Conservation (phyloP, 2,888 invertebrate genomes). For the Standfussiana lucernea region DNA sequence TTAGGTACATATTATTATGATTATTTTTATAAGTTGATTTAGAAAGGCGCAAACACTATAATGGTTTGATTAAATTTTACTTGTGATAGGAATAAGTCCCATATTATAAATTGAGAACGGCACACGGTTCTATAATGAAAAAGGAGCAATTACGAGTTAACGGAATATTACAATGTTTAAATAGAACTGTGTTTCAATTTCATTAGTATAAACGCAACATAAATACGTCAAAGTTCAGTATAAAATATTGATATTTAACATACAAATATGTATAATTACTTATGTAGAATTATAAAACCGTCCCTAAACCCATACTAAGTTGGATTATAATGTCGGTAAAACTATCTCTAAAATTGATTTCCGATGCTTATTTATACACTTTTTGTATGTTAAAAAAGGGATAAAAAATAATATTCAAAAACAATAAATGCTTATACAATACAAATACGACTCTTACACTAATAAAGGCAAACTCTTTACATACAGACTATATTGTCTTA, state of each 20-base stretch:
- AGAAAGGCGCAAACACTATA: background rate
- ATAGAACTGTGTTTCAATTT: background rate
- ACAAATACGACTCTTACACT: conserved; percentile 22
- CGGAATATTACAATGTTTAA: background rate
- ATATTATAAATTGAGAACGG: background rate
- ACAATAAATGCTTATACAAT: conserved; percentile 33
- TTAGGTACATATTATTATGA: background rate
- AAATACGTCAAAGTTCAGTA: background rate
- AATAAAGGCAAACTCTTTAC: conserved; percentile 18
- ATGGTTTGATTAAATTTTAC: background rate
- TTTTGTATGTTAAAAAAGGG: background rate
- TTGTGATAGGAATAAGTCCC: background rate
- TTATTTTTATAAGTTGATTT: background rate
- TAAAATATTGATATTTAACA: background rate
- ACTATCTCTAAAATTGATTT: background rate
- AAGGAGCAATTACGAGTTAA: background rate
- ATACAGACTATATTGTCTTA: conserved; percentile 31
- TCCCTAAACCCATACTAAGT: too few species aligned
- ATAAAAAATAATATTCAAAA: background rate
- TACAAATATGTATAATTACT: too few species aligned
- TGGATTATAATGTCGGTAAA: too few species aligned
- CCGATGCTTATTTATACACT: background rate
- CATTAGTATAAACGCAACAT: background rate
- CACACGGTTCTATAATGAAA: background rate
- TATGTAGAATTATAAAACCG: background rate